Base-by-base conservation (phyloP, 2,113 vertebrate species). In the Pampusana beccarii region DNA sequence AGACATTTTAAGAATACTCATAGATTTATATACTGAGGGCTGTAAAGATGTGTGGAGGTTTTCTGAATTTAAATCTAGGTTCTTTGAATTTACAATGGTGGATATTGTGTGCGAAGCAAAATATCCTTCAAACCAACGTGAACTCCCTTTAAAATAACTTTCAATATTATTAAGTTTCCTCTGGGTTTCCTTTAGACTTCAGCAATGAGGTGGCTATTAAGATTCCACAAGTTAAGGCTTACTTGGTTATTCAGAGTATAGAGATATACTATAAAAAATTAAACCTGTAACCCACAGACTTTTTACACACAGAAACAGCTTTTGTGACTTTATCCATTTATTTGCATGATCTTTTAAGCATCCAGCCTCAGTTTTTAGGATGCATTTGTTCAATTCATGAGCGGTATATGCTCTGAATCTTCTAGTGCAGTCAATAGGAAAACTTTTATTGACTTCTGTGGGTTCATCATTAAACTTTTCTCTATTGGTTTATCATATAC, bases 61-160 rank as follows among this genome's bases (percentile, higher is more conserved):
- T 94, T 95, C 91, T 93, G 91, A 94, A 91, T 95, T 96, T 82
- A 96, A 97, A 96, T 96, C 86, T 36, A 82, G 38, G 69, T 93
- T 94, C 82, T 93, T 82, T 95, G 89, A 89, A 95, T 98, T 98
- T 96, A 97, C 97, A 97, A 97, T 98, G 94, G 95, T 97, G 85
- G 90, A 97, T 97, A 97, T 97, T 98, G 96, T 98, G 87, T 92
- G 94, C 2, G 58, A 97, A 96, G 93, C 71, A 96, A 97, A 98
- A 96, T 95, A 90, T 69, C 77, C 73, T 97, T 97, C 95, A 93
- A 97, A 97, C 95, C 86, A 94, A 97, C 28, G 97, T 97, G 96
- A 98, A 98, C 96, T 97, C 96, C 97, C 90, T 97, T 98, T 98
- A 97, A 98, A 98, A 98, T 96, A 98, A 98, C 97, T 97, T 98